Conservation (phyloP, 2,888 invertebrate species). For the Lacanobia oleracea region DNA sequence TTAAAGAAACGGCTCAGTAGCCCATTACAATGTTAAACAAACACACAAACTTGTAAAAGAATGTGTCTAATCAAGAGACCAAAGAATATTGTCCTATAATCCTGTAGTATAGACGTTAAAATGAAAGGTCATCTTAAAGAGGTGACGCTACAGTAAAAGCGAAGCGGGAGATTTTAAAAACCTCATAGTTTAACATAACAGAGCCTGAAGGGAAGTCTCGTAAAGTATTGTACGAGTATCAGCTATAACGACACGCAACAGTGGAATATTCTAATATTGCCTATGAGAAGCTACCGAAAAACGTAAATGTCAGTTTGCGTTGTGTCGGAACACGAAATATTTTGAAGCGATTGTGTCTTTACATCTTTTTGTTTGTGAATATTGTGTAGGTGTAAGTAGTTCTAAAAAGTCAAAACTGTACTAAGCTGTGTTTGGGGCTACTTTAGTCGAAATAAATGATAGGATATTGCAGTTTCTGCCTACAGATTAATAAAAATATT, state of each 20-base stretch:
- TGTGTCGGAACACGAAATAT: too few relatives aligned
- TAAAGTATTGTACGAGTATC: background rate
- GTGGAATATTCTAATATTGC: too few relatives aligned
- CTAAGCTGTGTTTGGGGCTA: too few relatives aligned
- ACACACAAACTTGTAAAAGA: constrained; percentile 42
- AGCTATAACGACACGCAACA: background rate
- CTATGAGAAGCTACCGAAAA: too few relatives aligned
- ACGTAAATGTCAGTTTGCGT: too few relatives aligned
- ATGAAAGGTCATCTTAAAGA: constrained; percentile 60
- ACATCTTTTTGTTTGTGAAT: background rate
- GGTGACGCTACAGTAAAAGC: constrained; percentile 38
- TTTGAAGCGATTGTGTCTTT: too few relatives aligned
- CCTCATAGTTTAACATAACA: background rate
- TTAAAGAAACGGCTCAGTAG: constrained; percentile 45
- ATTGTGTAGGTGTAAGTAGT: background rate
- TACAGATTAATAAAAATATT: too few relatives aligned
- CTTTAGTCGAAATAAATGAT: too few relatives aligned
- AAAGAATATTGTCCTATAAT: constrained; percentile 55
- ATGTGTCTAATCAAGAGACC: constrained; percentile 59
- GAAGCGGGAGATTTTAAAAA: constrained; percentile 16
- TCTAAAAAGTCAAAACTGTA: background rate
- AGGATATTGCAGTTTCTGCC: too few relatives aligned
- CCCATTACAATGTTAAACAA: constrained; percentile 57
- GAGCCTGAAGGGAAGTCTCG: background rate
- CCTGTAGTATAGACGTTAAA: constrained; percentile 59